Percentiles rank a stretch among this genome's conserved stretches.
These are phyloP conservation scores for Globodera ellingtonae DNA, from an alignment of 1,140 invertebrate species.

Conservation along the genomic window DNA sequence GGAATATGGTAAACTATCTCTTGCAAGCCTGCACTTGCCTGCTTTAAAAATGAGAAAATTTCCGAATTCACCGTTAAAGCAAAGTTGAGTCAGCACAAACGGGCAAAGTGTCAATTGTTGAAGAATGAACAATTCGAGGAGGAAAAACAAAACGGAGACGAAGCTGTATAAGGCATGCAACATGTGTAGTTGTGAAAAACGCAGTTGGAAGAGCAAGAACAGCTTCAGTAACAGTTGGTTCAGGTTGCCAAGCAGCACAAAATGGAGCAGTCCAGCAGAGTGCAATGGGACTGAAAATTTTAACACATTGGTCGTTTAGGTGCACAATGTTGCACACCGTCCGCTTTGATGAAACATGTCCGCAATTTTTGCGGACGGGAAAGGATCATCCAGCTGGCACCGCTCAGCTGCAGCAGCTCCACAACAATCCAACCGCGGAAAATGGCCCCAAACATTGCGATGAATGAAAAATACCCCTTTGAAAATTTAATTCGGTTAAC, in stretches of 20 bases:
- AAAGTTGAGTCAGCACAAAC: neutral
- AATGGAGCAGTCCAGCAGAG: neutral
- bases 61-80: neutral
- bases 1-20: too few species aligned
- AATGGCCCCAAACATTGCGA: neutral
- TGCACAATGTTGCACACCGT: neutral
- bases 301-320: too few species aligned
- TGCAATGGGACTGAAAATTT: neutral
- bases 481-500: too few species aligned
- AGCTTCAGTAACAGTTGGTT: neutral
- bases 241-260: neutral
- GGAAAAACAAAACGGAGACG: neutral
- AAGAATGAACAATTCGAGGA: neutral
- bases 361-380: neutral
- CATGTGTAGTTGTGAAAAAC: neutral
- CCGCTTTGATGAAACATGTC: neutral
- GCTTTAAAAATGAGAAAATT: too few species aligned
- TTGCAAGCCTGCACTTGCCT: too few species aligned
- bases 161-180: neutral
- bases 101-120: neutral
- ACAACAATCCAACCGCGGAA: neutral
- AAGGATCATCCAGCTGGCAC: neutral
- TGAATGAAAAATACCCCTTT: too few species aligned
- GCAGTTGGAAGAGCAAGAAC: neutral
- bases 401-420: neutral